Evolutionary conservation across 2,888 invertebrate genomes (phyloP).

Genomic region (Chirona hameri): DNA sequence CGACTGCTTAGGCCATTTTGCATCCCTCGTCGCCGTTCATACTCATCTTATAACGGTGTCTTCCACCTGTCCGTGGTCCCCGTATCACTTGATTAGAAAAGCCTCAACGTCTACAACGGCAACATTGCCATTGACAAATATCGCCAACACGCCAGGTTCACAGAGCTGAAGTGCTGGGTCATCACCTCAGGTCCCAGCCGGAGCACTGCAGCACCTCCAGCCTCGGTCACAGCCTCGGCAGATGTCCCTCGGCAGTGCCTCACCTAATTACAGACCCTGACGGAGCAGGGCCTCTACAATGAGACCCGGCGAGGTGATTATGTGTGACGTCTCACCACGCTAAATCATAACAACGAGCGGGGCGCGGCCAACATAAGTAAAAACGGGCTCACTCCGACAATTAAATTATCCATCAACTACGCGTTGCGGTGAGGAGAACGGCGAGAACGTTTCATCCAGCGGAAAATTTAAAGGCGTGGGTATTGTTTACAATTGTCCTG

Average conservation of each 20-base stretch:
- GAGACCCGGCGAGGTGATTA: background rate
- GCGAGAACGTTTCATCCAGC: background rate
- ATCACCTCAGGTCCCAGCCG: too few species aligned
- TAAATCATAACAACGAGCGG: constrained; percentile 25
- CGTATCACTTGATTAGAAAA: too few species aligned
- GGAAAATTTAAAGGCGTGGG: background rate
- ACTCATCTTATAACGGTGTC: too few species aligned
- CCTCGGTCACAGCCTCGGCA: background rate
- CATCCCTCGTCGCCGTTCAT: too few species aligned
- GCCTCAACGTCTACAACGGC: too few species aligned
- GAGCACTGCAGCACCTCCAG: too few species aligned
- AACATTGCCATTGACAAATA: too few species aligned
- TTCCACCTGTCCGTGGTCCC: too few species aligned
- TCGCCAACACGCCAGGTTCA: too few species aligned
- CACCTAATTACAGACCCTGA: constrained; percentile 5
- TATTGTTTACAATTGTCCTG: too few species aligned
- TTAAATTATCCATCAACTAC: background rate
- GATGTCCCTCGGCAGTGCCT: background rate
- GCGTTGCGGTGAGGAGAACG: background rate
- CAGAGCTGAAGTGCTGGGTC: too few species aligned
- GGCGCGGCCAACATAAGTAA: background rate
- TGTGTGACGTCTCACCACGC: background rate
- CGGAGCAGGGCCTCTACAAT: background rate
- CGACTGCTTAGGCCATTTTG: too few species aligned
- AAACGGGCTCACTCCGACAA: background rate